Evolutionary conservation across 2,888 invertebrate species (phyloP).

Genomic region (Acheta domesticus): DNA sequence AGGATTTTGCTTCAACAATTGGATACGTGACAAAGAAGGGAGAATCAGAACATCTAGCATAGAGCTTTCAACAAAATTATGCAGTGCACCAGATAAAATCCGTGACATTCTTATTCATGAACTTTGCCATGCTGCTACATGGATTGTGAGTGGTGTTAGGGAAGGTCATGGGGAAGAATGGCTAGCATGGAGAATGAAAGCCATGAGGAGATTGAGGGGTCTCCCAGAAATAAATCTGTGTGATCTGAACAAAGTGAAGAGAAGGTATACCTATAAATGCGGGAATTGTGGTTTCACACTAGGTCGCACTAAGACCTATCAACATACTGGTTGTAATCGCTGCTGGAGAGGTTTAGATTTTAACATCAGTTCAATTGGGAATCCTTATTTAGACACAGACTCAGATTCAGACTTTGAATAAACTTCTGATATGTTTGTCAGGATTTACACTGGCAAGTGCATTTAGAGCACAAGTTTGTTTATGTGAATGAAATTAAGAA

Average conservation of each 20-base stretch:
- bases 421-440: no score
- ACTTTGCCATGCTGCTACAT: slow-evolving; percentile 91
- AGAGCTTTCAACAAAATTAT: slow-evolving; percentile 71
- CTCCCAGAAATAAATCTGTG: slow-evolving; percentile 66
- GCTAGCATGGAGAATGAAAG: slow-evolving; percentile 75
- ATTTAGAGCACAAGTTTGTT: no score
- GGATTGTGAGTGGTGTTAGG: slow-evolving; percentile 70
- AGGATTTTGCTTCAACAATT: background rate
- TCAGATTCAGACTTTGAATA: no score
- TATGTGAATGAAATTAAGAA: no score
- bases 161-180: slow-evolving; percentile 83
- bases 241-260: slow-evolving; percentile 79
- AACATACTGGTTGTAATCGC: no score
- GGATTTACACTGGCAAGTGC: no score
- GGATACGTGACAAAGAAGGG: background rate
- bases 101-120: slow-evolving; percentile 92
- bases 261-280: slow-evolving; percentile 84
- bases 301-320: no score
- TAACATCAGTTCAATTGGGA: no score
- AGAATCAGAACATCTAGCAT: slow-evolving; percentile 55
- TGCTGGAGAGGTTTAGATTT: no score
- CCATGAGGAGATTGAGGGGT: slow-evolving; percentile 68
- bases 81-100: slow-evolving; percentile 74
- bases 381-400: no score
- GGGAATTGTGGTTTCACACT: slow-evolving; percentile 55